A percentile compares a stretch with the other conserved stretches of the same genome.
These are phyloP conservation scores for Cirrhinus molitorella DNA, from an alignment of 2,797 vertebrate species.

Conservation along the genomic window DNA sequence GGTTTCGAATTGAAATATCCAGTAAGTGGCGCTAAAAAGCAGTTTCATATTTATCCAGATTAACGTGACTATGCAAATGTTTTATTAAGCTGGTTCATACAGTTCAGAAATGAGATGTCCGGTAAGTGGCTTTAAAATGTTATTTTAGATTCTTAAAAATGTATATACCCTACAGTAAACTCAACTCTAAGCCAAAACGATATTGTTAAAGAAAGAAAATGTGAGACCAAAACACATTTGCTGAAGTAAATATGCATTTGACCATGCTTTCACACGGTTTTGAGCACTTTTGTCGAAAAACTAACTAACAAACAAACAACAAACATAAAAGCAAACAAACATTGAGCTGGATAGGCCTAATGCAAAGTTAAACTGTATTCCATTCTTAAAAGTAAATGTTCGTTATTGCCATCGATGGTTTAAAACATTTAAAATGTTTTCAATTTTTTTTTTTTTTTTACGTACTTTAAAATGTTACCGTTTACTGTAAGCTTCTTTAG, in stretches of 20 bases:
- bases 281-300: neutral
- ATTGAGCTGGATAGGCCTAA: neutral
- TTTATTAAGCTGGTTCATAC: too few relatives aligned
- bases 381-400: too few relatives aligned
- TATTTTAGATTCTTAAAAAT: neutral
- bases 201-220: neutral
- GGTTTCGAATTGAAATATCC: neutral
- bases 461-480: too few relatives aligned
- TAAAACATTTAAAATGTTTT: too few relatives aligned
- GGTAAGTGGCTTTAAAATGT: neutral
- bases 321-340: too few relatives aligned
- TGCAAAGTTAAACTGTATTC: neutral
- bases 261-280: neutral
- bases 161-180: neutral
- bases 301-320: too few relatives aligned
- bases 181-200: neutral
- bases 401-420: too few relatives aligned
- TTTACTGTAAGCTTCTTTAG: too few relatives aligned
- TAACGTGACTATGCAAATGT: neutral
- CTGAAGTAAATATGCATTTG: neutral
- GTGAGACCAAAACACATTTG: neutral
- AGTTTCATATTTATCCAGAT: too few relatives aligned
- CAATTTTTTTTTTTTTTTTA: too few relatives aligned
- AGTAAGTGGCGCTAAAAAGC: neutral
- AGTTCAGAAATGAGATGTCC: too few relatives aligned